A percentile compares a stretch with the other conserved stretches of the same genome.
Conservation (phyloP, 2,888 invertebrate species). For the Drosophila diplacantha region DNA sequence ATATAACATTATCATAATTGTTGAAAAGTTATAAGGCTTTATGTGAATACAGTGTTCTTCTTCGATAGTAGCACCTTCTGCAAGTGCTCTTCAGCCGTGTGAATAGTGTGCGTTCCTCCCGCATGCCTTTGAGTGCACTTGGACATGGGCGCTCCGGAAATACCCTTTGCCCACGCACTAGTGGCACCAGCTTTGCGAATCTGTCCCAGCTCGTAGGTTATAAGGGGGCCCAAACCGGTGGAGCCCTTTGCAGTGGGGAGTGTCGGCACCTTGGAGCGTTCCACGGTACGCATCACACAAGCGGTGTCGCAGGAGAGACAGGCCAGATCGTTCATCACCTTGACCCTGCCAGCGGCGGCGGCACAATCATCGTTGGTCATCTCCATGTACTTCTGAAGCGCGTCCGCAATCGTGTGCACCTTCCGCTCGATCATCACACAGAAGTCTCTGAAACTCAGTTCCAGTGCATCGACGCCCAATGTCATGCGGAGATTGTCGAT, state of each 20-base stretch:
- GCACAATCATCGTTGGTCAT: constrained; percentile 79
- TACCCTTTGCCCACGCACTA: constrained; percentile 63
- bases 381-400: constrained; percentile 65
- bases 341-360: constrained; percentile 85
- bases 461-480: constrained; percentile 82
- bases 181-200: constrained; percentile 71
- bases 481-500: constrained; percentile 83
- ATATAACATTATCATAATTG: neutral
- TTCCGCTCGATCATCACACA: constrained; percentile 82
- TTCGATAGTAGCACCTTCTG: constrained; percentile 64
- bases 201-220: constrained; percentile 84
- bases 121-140: constrained; percentile 82
- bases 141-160: constrained; percentile 40
- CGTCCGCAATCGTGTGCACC: constrained; percentile 62
- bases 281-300: constrained; percentile 83
- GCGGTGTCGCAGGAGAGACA: constrained; percentile 88
- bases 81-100: constrained; percentile 85
- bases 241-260: constrained; percentile 80
- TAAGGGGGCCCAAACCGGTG: constrained; percentile 83
- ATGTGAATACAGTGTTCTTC: constrained; percentile 40
- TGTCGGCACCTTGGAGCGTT: constrained; percentile 78
- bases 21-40: neutral
- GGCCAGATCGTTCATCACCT: constrained; percentile 84
- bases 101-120: constrained; percentile 87
- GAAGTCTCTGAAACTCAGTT: constrained; percentile 83